A percentile compares a stretch with the other conserved stretches of the same genome.
Evolutionary conservation across 2,888 invertebrate species (phyloP).

Genomic region (Pinctada fucata): DNA sequence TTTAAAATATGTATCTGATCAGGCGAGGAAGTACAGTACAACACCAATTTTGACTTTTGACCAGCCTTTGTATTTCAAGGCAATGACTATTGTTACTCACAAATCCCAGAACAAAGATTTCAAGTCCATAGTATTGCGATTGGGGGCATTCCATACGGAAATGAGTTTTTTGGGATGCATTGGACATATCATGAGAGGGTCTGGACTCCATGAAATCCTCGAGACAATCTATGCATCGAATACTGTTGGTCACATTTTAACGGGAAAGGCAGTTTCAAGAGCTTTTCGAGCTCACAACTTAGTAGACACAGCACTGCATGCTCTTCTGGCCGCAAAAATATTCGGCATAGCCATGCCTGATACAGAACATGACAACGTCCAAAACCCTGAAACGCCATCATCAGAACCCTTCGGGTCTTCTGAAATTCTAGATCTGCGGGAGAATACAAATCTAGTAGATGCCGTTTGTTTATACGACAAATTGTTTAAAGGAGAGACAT

Average conservation of each 20-base stretch:
- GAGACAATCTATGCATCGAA: no score
- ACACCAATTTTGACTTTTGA: slow-evolving; percentile 43
- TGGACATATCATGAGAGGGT: no score
- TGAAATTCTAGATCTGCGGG: neutral
- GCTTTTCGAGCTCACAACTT: no score
- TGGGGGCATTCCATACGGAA: no score
- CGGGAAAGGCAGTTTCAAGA: no score
- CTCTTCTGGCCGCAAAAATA: neutral
- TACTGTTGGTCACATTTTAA: no score
- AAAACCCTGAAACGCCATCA: neutral
- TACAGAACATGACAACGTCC: neutral
- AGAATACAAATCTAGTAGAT: neutral
- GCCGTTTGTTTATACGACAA: neutral
- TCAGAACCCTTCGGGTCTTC: neutral
- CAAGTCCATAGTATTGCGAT: no score
- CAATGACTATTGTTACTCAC: slow-evolving; percentile 24
- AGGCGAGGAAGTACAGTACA: slow-evolving; percentile 22
- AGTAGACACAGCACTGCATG: neutral
- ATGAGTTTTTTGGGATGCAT: no score
- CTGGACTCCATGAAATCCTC: no score
- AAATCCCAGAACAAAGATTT: no score
- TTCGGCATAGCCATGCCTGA: neutral
- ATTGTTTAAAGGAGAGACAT: neutral
- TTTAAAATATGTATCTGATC: slow-evolving; percentile 30
- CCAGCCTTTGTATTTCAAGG: slow-evolving; percentile 44